Conservation (phyloP, 2,888 invertebrate species). For the Lutraria lutraria region DNA sequence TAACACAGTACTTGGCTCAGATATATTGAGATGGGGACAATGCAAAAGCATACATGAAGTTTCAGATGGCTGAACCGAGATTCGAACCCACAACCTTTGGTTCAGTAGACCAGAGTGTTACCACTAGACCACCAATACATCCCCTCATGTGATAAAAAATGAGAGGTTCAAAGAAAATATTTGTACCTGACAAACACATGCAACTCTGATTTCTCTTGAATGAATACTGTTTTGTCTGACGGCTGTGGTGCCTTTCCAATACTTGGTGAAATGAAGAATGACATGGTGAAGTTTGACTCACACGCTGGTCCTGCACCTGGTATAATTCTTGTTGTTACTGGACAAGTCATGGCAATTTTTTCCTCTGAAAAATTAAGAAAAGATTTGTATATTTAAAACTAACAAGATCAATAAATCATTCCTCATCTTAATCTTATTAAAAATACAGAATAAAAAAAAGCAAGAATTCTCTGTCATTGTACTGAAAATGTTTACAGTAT, state of each 20-base stretch:
- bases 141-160: neutral
- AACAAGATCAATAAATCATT: neutral
- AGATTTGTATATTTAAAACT: neutral
- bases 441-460: too few species aligned
- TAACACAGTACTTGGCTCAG: too few species aligned
- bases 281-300: slow-evolving; percentile 80
- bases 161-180: too few species aligned
- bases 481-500: too few species aligned
- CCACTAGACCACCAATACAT: neutral
- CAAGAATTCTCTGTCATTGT: too few species aligned
- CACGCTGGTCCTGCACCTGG: slow-evolving; percentile 80
- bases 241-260: slow-evolving; percentile 72
- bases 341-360: slow-evolving; percentile 81
- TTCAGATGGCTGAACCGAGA: too few species aligned
- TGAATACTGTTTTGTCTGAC: slow-evolving; percentile 65
- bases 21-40: too few species aligned
- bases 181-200: slow-evolving; percentile 77
- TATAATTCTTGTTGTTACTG: slow-evolving; percentile 74
- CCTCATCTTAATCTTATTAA: too few species aligned
- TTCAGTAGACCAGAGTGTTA: neutral
- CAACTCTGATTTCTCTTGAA: slow-evolving; percentile 60
- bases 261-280: slow-evolving; percentile 76
- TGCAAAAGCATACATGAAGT: too few species aligned
- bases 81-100: too few species aligned
- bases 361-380: slow-evolving; percentile 61